Conservation (phyloP, 2,113 vertebrate species). For the Sakesphorus luctuosus region DNA sequence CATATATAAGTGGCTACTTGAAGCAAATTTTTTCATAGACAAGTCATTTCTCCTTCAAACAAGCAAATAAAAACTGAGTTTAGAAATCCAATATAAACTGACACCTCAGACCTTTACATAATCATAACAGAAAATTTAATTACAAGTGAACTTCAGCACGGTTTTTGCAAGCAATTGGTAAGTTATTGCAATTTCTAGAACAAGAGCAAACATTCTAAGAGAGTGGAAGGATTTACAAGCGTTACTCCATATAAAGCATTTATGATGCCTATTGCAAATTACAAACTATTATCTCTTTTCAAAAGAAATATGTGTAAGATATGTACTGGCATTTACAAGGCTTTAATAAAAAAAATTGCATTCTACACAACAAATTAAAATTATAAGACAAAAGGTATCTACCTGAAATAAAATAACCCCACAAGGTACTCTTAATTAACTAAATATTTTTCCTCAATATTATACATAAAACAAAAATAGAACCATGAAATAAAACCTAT, state of each 20-base stretch:
- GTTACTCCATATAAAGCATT: neutral
- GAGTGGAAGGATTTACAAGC: neutral
- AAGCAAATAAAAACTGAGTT: neutral
- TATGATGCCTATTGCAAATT: neutral
- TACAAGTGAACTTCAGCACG: neutral
- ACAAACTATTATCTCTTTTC: neutral
- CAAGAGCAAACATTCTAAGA: neutral
- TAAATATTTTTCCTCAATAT: neutral
- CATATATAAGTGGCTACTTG: constrained; percentile 4
- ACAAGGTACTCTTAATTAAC: neutral
- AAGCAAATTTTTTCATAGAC: neutral
- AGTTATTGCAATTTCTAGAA: neutral
- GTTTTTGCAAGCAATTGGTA: neutral
- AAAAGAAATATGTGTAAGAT: neutral
- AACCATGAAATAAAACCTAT: neutral
- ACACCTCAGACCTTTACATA: neutral
- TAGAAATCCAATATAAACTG: neutral
- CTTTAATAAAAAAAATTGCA: neutral
- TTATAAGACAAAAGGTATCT: neutral
- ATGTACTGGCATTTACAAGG: neutral
- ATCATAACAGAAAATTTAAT: neutral
- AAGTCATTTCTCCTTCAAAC: neutral
- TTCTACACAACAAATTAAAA: neutral
- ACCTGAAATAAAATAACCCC: neutral
- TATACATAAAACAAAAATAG: neutral